A percentile compares a stretch with the other conserved stretches of the same genome.
phyloP scores from a whole-genome alignment of 2,888 invertebrate genomes.

The Protonemura montana region DNA sequence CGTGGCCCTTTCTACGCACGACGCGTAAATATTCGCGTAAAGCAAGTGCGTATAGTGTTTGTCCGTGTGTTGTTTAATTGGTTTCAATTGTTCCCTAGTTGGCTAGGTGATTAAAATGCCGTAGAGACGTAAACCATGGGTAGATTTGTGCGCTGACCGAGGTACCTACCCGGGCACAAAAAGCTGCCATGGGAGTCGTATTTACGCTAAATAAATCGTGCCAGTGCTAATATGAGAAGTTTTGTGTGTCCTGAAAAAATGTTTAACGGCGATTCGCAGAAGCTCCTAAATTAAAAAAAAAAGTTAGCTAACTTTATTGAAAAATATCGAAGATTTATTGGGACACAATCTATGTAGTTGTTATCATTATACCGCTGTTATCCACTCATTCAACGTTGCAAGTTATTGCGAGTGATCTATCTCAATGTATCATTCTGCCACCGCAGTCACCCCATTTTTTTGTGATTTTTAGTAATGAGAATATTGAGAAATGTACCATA shows the following conservation, averaged over 20 bases:
- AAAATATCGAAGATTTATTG: constrained; percentile 29
- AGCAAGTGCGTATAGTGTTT: constrained; percentile 20
- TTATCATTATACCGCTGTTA: not conserved
- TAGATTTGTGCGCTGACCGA: constrained; percentile 2
- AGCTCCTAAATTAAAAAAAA: constrained; percentile 26
- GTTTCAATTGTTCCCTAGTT: constrained; percentile 42
- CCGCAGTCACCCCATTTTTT: constrained; percentile 9
- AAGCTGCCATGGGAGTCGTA: constrained; percentile 38
- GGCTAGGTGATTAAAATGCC: constrained; percentile 38
- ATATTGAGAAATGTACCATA: not conserved
- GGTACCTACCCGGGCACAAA: not conserved
- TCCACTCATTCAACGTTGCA: not conserved
- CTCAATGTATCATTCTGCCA: constrained; percentile 26
- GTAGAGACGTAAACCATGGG: constrained; percentile 34
- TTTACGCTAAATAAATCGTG: constrained; percentile 8
- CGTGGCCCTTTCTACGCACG: not conserved
- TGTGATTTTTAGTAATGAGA: not conserved
- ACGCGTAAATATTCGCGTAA: constrained; percentile 25
- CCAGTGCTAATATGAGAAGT: constrained; percentile 7
- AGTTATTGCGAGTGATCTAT: constrained; percentile 22
- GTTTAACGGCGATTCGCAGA: not conserved
- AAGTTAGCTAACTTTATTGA: constrained; percentile 29
- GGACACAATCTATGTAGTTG: not conserved
- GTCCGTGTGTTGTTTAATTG: constrained; percentile 1
- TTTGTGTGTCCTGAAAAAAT: not conserved